Conservation (phyloP, 2,888 invertebrate species). For the Hypsopygia costalis region DNA sequence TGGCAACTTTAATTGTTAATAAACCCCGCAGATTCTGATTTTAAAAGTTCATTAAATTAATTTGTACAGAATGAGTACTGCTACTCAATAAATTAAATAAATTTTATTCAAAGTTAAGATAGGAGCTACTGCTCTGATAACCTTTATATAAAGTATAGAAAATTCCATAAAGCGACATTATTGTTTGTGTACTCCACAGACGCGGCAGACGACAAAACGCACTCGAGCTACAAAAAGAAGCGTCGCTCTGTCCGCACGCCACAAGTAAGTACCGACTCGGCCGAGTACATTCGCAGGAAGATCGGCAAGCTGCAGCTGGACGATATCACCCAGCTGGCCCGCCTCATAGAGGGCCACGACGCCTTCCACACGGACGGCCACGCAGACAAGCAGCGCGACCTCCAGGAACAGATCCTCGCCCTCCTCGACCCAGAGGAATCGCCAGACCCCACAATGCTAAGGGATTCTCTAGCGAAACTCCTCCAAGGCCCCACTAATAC, state of each 20-base stretch:
- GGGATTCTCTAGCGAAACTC: slow-evolving; percentile 50
- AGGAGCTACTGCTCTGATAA: no score
- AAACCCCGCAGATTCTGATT: no score
- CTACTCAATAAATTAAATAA: no score
- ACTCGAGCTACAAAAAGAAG: slow-evolving; percentile 63
- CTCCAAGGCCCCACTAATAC: slow-evolving; percentile 48
- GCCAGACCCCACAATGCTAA: slow-evolving; percentile 46
- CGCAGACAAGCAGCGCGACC: slow-evolving; percentile 45
- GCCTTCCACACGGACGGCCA: slow-evolving; percentile 28
- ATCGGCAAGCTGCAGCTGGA: slow-evolving; percentile 64
- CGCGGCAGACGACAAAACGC: slow-evolving; percentile 59
- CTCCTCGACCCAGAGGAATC: slow-evolving; percentile 59
- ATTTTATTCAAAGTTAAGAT: no score
- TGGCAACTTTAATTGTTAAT: no score
- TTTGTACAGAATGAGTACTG: no score
- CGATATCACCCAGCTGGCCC: slow-evolving; percentile 59
- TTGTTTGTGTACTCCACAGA: no score
- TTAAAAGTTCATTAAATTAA: no score
- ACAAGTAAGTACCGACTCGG: slow-evolving; percentile 70
- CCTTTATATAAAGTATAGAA: no score
- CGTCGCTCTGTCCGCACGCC: slow-evolving; percentile 52
- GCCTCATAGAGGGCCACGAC: slow-evolving; percentile 64
- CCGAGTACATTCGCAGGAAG: slow-evolving; percentile 59
- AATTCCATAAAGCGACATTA: no score
- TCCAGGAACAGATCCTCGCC: slow-evolving; percentile 64